Base-by-base conservation (phyloP, 2,888 invertebrate species). In the Ecdyonurus torrentis region DNA sequence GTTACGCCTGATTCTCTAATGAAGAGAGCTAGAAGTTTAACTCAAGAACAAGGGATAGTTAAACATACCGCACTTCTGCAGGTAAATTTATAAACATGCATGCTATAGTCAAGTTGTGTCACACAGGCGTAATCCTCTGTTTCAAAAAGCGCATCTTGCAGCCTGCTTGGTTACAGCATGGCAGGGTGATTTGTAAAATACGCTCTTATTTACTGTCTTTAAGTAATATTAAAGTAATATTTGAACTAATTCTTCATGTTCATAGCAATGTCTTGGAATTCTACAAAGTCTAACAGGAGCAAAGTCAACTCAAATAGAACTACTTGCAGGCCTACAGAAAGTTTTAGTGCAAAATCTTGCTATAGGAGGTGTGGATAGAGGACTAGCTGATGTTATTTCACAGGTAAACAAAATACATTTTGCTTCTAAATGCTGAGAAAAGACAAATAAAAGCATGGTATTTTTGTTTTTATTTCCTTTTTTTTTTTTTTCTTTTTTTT, bases 201-300 rank as follows among this genome's bases (percentile, higher is more conserved):
- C n/a, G n/a, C n/a, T n/a, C n/a, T n/a, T n/a, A n/a, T n/a, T n/a
- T n/a, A n/a, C n/a, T n/a, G n/a, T n/a, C n/a, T n/a, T n/a, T n/a
- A n/a, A n/a, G n/a, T n/a, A n/a, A n/a, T n/a, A n/a, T n/a, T n/a
- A n/a, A n/a, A n/a, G n/a, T n/a, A n/a, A n/a, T n/a, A n/a, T n/a
- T n/a, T n/a, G n/a, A n/a, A n/a, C n/a, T n/a, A n/a, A n/a, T n/a
- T n/a, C n/a, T n/a, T n/a, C n/a, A n/a, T n/a, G n/a, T n/a, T n/a
- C n/a, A n/a, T n/a, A n/a, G 55, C 55, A 55, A 55, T 55, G 55
- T 55, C 55, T 55, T n/a, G 55, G 19, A 22, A n/a, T 55, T 5
- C n/a, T 55, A 7, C 55, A 55, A 20, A 20, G 55, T 55, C n/a
- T 22, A 7, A 22, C 19, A 18, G 55, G 55, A 7, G 7, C 55